Percentiles rank a stretch among this genome's conserved stretches.
Evolutionary conservation across 1,140 invertebrate species (phyloP).

Genomic region (Drosophila bocki): DNA sequence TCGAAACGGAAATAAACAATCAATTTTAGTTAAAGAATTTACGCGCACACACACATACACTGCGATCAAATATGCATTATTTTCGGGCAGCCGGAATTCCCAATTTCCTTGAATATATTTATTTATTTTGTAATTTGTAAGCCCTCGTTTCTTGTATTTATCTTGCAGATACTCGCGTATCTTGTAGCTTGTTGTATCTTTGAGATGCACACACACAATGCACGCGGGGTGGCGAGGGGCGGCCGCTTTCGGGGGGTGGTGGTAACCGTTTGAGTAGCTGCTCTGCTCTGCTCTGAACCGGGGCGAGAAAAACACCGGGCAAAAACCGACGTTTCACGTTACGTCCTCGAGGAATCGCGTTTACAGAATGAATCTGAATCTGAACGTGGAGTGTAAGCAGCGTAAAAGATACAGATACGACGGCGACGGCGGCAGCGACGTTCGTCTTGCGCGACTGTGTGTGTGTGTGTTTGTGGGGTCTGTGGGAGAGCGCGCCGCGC

Average conservation of each 20-base stretch:
- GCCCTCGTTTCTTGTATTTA: constrained; percentile 31
- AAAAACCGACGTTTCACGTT: constrained; percentile 84
- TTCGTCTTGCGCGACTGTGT: constrained; percentile 32
- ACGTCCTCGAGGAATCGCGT: constrained; percentile 85
- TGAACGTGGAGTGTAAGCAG: constrained; percentile 85
- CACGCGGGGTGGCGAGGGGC: constrained; percentile 21
- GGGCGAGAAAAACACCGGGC: constrained; percentile 62
- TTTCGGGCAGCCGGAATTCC: constrained; percentile 5
- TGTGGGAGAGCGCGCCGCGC: constrained; percentile 36
- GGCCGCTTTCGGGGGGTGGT: constrained; percentile 27
- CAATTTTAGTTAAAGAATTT: constrained; percentile 84
- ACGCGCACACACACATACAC: constrained; percentile 61
- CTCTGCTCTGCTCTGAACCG: constrained; percentile 36
- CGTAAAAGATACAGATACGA: constrained; percentile 83
- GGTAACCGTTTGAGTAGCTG: constrained; percentile 70
- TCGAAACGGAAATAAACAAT: constrained; percentile 82
- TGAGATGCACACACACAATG: constrained; percentile 33
- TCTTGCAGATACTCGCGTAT: constrained; percentile 33
- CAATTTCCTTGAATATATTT: background rate
- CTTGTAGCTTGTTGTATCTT: constrained; percentile 32
- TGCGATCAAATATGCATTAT: constrained; percentile 13
- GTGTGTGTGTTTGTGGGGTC: constrained; percentile 31
- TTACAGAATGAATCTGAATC: constrained; percentile 85
- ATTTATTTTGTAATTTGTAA: constrained; percentile 14
- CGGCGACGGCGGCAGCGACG: constrained; percentile 42